Conservation (phyloP, 2,113 vertebrate species). For the Coptodon rendalli region DNA sequence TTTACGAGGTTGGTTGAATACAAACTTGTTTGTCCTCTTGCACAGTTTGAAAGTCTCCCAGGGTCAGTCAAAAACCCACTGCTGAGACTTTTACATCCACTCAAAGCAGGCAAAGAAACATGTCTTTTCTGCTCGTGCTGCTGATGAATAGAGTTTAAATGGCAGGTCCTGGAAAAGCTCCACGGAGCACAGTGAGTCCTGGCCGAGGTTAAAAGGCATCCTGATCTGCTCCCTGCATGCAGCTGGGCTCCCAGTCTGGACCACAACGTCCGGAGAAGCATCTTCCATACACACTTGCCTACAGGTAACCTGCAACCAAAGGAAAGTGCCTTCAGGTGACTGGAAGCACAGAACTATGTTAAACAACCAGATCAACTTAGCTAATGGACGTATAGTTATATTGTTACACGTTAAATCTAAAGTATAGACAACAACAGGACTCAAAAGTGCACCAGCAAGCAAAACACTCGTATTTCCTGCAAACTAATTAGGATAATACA, state of each 20-base stretch:
- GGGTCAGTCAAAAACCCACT: background rate
- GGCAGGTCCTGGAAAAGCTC: background rate
- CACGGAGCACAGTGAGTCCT: background rate
- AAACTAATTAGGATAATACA: background rate
- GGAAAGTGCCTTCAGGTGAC: background rate
- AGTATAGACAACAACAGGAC: background rate
- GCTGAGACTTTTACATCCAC: background rate
- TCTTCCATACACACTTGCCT: slow-evolving; percentile 9
- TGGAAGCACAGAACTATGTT: background rate
- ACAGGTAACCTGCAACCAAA: background rate
- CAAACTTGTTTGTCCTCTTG: slow-evolving; percentile 42
- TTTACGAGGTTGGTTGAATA: slow-evolving; percentile 58
- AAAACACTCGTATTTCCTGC: background rate
- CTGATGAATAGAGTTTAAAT: background rate
- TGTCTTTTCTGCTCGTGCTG: background rate
- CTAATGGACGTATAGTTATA: background rate
- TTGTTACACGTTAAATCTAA: background rate
- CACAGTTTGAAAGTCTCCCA: background rate
- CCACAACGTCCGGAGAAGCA: slow-evolving; percentile 44
- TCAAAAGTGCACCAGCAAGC: background rate
- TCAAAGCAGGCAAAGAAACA: background rate
- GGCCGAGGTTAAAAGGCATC: background rate
- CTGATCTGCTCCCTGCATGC: background rate
- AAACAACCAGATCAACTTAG: background rate
- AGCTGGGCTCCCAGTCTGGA: slow-evolving; percentile 26